Evolutionary conservation across 2,797 vertebrate species (phyloP), one percentile per base, ranked within the genome.

Genomic region (Pempheris klunzingeri): DNA sequence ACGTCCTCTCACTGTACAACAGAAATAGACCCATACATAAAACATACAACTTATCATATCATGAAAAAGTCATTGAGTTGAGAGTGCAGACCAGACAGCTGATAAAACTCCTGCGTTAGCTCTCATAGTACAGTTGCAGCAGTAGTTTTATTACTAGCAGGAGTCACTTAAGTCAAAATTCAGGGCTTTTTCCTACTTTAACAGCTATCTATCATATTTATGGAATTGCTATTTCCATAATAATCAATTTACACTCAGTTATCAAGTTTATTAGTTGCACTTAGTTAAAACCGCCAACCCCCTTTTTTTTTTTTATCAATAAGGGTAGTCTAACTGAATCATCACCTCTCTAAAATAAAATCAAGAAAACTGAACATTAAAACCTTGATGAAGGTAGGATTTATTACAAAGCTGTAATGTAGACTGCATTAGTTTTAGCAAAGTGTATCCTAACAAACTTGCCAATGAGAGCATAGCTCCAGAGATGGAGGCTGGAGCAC

Each of bases 11-110:
- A 18, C 32, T 30, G 13, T 75, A 65, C 36, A 66, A 63, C 54
- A 59, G 28, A 53, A 36, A 47, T 43, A 43, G 30, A 81, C 12
- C 7, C 7, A 43, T 17, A 30, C 12, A 53, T 64, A 63, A 39
- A 66, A 73, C n/a, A 57, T 18, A 14, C 18, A 52, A 41, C 26
- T n/a, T 28, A n/a, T 32, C 7, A 66, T 30, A 43, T 77, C 20
- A 43, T 22, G 18, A 20, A 6, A 44, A 74, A 24, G 24, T 36
- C 2, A 53, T 39, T 34, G 10, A 38, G n/a, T 9, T 44, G 15
- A 28, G 12, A 18, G 26, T 18, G 4, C 36, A 26, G 2, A 61
- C 14, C 17, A 57, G 24, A 60, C 9, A 76, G 46, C 41, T 49
- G 52, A 55, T 24, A 14, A 44, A 36, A 41, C 28, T 55, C 7